Conservation (phyloP, 2,888 invertebrate species). For the Augiades crinisus region DNA sequence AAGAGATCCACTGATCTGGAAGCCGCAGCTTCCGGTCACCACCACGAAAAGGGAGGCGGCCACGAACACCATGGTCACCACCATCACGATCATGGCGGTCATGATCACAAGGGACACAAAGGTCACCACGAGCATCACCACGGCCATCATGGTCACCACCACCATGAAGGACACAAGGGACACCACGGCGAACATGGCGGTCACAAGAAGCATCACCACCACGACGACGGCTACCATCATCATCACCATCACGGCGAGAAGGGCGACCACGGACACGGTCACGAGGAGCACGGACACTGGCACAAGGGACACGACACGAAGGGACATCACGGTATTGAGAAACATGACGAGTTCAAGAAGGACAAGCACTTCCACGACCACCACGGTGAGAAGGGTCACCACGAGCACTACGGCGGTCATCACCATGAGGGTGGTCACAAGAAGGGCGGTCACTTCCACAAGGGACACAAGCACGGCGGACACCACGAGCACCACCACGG, state of each 20-base stretch:
- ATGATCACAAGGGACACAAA: conserved; percentile 86
- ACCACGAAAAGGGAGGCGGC: conserved; percentile 80
- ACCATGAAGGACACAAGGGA: conserved; percentile 83
- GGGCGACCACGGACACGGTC: conserved; percentile 81
- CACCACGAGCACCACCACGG: conserved; percentile 89
- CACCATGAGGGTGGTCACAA: conserved; percentile 89
- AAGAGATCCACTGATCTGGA: conserved; percentile 77
- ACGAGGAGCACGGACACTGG: conserved; percentile 35
- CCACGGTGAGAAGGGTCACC: conserved; percentile 88
- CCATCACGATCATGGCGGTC: conserved; percentile 83
- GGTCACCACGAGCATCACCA: conserved; percentile 84
- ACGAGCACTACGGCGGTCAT: conserved; percentile 89
- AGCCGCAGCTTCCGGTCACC: conserved; percentile 67
- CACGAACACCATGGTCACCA: conserved; percentile 84
- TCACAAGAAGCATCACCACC: conserved; percentile 83
- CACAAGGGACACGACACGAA: background rate
- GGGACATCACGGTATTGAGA: background rate
- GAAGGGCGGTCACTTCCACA: conserved; percentile 90
- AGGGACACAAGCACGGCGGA: conserved; percentile 88
- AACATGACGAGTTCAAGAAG: background rate
- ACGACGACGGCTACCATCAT: conserved; percentile 84
- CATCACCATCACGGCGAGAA: conserved; percentile 84
- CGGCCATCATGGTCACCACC: conserved; percentile 86
- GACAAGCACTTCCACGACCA: conserved; percentile 90
- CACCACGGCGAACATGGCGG: conserved; percentile 83